Percentiles rank a stretch among this genome's conserved stretches.
Evolutionary conservation across 2,797 vertebrate genomes (phyloP).

Genomic region (Rhinichthys osculus): DNA sequence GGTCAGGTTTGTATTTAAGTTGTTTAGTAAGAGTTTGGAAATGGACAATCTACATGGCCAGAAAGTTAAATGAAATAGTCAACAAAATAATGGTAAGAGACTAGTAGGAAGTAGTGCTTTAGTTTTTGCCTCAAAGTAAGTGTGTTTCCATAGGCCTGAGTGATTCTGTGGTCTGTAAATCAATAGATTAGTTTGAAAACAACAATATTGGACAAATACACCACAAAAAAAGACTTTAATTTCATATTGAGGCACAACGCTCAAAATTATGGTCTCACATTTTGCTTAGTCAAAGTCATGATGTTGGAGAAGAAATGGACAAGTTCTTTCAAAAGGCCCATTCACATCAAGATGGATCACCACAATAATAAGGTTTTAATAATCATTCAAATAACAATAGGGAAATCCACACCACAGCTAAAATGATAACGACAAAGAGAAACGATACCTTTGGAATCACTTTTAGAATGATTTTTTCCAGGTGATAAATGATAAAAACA

Average conservation of each 20-base stretch:
- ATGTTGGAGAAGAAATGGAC: neutral
- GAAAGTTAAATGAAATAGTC: conserved; percentile 2
- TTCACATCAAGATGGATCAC: neutral
- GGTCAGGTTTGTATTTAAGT: conserved; percentile 44
- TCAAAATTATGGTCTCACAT: conserved; percentile 60
- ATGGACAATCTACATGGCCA: conserved; percentile 19
- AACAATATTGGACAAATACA: neutral
- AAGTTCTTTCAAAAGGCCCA: neutral
- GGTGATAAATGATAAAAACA: neutral
- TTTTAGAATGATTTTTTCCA: neutral
- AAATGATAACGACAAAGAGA: neutral
- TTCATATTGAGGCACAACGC: conserved; percentile 15
- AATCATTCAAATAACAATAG: neutral
- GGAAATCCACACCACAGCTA: neutral
- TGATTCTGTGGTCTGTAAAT: conserved; percentile 6
- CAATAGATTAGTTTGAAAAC: neutral
- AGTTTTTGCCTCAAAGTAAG: conserved; percentile 2
- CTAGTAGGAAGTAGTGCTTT: conserved; percentile 1
- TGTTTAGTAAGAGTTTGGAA: conserved; percentile 32
- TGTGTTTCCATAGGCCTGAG: conserved; percentile 34
- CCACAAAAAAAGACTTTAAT: neutral
- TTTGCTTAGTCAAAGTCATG: conserved; percentile 54
- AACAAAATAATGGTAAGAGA: conserved; percentile 33
- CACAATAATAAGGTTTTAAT: neutral
- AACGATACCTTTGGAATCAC: neutral